Evolutionary conservation across 2,113 vertebrate species (phyloP), one percentile per base, ranked within the genome.

Genomic region (Aleadryas rufinucha): DNA sequence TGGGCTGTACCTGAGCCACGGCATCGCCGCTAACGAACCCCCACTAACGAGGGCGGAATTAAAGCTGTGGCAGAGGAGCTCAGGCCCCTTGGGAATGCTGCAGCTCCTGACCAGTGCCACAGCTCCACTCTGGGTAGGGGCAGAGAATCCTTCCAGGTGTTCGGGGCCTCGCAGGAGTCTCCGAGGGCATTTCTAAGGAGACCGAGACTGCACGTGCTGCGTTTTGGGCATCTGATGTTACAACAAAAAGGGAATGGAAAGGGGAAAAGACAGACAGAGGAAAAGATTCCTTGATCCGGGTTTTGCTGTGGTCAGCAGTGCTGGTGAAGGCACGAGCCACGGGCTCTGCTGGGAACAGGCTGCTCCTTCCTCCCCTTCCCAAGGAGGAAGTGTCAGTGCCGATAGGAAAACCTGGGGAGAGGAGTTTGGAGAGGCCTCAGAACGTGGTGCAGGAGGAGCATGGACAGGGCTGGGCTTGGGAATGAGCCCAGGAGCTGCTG

Each of bases 201-300:
- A 7, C 11, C 7, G 50, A 70, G 37, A 30, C 39, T 72, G n/a
- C 47, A 1, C 0, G 0, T 21, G 71, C 63, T 92, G 37, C 0
- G 0, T 5, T 53, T 30, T 9, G 47, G 39, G 81, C 68, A 37
- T 28, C 37, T 10, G 71, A 45, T 7, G 42, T 49, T 49, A 26
- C 49, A 82, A 37, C 15, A 44, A 14, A 27, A 68, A 54, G 15
- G 11, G 19, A 80, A 47, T 4, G 41, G n/a, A 26, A 65, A 61
- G 22, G 26, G 7, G 22, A 7, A 15, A 39, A 7, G 23, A 23
- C 23, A 39, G 1, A 11, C n/a, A 37, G 1, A 37, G 54, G 52
- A 24, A 10, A 35, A 50, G 60, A 16, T 2, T 7, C 27, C 23
- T 21, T 5, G n/a, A 42, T 31, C 20, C 0, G 0, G 30, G 2